Conservation (phyloP, 2,797 vertebrate species). For the Chloroceryle amazona region DNA sequence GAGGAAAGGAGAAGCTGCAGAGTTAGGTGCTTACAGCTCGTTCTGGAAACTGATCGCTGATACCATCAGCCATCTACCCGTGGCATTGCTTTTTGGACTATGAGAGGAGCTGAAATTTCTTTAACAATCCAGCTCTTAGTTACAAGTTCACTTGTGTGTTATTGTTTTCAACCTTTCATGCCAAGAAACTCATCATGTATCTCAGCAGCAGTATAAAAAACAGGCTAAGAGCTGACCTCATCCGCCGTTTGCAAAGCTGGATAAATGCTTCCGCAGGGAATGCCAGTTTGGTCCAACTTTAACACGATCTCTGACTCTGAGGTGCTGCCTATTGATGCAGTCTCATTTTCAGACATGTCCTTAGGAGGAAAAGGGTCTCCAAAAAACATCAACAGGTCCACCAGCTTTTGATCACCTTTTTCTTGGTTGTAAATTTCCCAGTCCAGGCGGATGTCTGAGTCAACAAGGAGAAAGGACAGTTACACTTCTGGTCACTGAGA, state of each 20-base stretch:
- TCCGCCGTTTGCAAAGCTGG: constrained; percentile 33
- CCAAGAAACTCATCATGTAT: constrained; percentile 47
- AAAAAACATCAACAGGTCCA: constrained; percentile 88
- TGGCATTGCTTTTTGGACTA: rapidly evolving
- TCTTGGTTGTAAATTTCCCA: constrained; percentile 89
- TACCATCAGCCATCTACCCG: background rate
- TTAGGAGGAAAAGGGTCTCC: constrained; percentile 87
- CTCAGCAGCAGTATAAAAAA: constrained; percentile 41
- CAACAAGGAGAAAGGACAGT: background rate
- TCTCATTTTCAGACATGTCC: constrained; percentile 80
- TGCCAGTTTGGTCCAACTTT: constrained; percentile 52
- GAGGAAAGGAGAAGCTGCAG: background rate
- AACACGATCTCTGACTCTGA: background rate
- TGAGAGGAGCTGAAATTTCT: background rate
- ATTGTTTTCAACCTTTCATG: constrained; percentile 26
- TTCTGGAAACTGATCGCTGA: background rate
- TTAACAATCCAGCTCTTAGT: constrained; percentile 29
- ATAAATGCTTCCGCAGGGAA: constrained; percentile 49
- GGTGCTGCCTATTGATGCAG: constrained; percentile 47
- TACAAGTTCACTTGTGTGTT: background rate
- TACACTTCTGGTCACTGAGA: background rate
- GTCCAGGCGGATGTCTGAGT: constrained; percentile 91
- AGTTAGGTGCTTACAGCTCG: background rate
- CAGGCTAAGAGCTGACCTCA: constrained; percentile 74
- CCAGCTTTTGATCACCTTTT: constrained; percentile 76